Conservation (phyloP, 2,113 vertebrate species). For the Gavialis gangeticus region DNA sequence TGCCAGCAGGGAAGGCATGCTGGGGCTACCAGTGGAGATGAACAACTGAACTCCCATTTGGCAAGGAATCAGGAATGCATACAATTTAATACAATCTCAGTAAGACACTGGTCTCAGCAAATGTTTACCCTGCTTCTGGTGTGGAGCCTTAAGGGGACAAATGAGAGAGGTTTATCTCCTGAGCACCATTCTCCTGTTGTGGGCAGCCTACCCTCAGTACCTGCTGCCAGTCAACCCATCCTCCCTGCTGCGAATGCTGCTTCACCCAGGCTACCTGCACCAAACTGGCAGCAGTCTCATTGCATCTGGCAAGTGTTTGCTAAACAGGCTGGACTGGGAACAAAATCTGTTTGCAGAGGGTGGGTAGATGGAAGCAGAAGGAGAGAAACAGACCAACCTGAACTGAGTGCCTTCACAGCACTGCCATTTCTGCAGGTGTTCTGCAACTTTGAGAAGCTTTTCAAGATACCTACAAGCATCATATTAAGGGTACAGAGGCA, state of each 20-base stretch:
- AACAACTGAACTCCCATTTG: background rate
- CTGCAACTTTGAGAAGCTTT: background rate
- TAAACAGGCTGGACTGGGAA: slow-evolving; percentile 64
- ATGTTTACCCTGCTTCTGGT: background rate
- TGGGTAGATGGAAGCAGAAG: background rate
- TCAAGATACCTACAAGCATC: background rate
- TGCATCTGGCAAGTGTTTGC: slow-evolving; percentile 54
- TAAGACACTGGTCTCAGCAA: background rate
- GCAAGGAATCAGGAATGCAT: background rate
- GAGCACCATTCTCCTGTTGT: background rate
- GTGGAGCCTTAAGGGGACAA: background rate
- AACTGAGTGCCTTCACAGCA: background rate
- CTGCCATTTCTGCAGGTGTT: background rate
- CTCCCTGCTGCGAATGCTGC: background rate
- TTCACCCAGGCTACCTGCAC: no score
- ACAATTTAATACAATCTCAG: background rate
- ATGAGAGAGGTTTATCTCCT: background rate
- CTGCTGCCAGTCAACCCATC: no score
- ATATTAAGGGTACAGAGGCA: background rate
- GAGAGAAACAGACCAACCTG: background rate
- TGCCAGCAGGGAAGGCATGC: background rate
- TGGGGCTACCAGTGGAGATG: background rate
- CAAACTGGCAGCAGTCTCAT: background rate
- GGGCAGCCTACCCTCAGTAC: no score
- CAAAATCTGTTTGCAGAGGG: slow-evolving; percentile 32